Base-by-base conservation (phyloP, 2,113 vertebrate genomes). In the Callorhinus ursinus region DNA sequence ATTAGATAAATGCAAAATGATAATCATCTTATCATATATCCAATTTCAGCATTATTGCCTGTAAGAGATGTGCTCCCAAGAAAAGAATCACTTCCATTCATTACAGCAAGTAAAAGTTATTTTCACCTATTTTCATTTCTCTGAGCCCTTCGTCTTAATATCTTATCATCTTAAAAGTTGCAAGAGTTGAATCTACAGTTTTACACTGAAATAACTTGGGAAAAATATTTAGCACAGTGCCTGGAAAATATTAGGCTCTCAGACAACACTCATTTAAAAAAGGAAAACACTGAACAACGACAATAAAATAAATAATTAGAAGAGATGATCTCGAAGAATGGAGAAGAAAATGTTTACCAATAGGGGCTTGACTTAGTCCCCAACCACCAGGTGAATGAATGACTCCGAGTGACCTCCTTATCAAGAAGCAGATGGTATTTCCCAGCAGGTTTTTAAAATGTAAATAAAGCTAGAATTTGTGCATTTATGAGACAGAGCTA, bases 21-120 rank as follows among this genome's bases (percentile, higher is more conserved):
- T 95, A 95, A 59, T 79, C 90, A 96, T 96, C 57, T 95, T 86
- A 91, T 90, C 81, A 90, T 87, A 74, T 83, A 95, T 97, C 77
- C 74, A 93, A 81, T 90, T 91, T 93, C 22, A 92, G 4, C 63
- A 87, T 93, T 92, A 96, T 84, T 97, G n/a, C 49, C 24, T 87
- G 2, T 82, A 96, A 91, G 46, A 89, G 53, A 90, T 61, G 31
- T 74, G 3, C 26, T 95, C 31, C 69, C 94, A 93, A 97, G 59
- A 96, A 67, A 97, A 93, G 96, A 93, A 74, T 69, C 57, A 96
- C 36, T 91, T 91, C 71, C 91, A 76, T 91, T 96, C 86, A 77
- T 83, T 92, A 91, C 2, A 84, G 57, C 53, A 97, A 94, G 51
- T 92, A 92, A 95, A 88, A 79, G 22, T 69, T 96, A 95, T 69